phyloP scores from a whole-genome alignment of 2,888 invertebrate genomes.

The Thalpophila matura region DNA sequence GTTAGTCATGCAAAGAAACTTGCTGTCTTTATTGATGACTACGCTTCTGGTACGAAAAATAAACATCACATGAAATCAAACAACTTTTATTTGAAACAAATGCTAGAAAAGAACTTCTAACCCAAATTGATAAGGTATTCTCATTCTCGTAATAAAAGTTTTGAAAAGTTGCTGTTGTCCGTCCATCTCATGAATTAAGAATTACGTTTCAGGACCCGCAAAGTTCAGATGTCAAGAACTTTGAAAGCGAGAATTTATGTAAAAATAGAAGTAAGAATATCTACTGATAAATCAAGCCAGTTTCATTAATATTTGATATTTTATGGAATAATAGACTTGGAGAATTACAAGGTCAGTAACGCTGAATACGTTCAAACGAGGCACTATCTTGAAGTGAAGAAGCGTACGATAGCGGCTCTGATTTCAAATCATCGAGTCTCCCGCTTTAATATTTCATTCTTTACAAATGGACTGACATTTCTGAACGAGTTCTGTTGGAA shows the following conservation, averaged over 20 bases:
- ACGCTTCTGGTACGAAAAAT: conserved; percentile 39
- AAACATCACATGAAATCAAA: conserved; percentile 30
- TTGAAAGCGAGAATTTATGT: conserved; percentile 1
- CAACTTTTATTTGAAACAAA: conserved; percentile 5
- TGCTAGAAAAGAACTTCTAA: conserved; percentile 1
- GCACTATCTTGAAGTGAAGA: conserved; percentile 70
- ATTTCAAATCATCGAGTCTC: conserved; percentile 80
- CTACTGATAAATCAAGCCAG: not conserved
- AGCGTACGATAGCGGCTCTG: conserved; percentile 72
- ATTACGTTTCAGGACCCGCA: conserved; percentile 13
- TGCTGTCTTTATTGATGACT: conserved; percentile 56
- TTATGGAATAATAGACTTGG: not conserved
- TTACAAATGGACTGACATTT: conserved; percentile 81
- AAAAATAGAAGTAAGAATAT: not conserved
- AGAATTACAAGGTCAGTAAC: conserved; percentile 25
- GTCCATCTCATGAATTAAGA: conserved; percentile 37
- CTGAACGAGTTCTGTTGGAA: conserved; percentile 74
- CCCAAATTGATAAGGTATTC: not conserved
- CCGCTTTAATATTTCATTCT: conserved; percentile 83
- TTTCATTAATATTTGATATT: not conserved
- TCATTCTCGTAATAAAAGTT: conserved; percentile 9
- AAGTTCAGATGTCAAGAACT: conserved; percentile 31
- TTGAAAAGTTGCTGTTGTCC: conserved; percentile 3
- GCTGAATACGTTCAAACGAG: conserved; percentile 58
- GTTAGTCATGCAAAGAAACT: conserved; percentile 53